Percentiles rank a stretch among this genome's conserved stretches.
Evolutionary conservation across 2,113 vertebrate genomes (phyloP).

Genomic region (Ictalurus furcatus): DNA sequence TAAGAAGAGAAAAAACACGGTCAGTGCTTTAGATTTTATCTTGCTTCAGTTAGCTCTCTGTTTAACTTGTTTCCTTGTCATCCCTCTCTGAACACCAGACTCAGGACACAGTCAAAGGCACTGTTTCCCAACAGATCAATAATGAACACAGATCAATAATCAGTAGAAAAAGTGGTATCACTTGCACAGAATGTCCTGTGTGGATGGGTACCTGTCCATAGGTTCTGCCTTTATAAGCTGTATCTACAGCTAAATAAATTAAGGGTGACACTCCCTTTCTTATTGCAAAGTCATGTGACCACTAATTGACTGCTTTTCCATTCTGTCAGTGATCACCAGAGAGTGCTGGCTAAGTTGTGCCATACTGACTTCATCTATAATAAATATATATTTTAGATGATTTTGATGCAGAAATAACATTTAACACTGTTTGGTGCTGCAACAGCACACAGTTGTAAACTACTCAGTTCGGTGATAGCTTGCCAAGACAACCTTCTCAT

Average conservation of each 20-base stretch:
- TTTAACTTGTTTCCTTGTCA: conserved; percentile 16
- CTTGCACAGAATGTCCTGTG: neutral
- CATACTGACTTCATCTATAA: neutral
- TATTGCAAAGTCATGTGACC: neutral
- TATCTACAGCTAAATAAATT: neutral
- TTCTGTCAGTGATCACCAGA: neutral
- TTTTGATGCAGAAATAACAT: neutral
- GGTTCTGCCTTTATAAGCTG: neutral
- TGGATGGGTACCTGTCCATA: no score
- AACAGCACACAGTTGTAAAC: neutral
- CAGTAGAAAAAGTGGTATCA: neutral
- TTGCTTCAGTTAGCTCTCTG: conserved; percentile 33
- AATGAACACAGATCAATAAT: conserved; percentile 23
- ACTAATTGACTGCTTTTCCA: neutral
- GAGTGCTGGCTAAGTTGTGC: neutral
- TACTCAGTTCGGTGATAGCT: conserved; percentile 4
- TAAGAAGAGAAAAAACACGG: neutral
- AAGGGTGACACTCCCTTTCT: neutral
- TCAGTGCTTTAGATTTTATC: conserved; percentile 20
- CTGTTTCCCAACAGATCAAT: conserved; percentile 3
- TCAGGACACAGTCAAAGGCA: conserved; percentile 12
- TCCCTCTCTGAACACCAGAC: neutral
- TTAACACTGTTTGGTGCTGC: neutral
- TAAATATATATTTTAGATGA: neutral
- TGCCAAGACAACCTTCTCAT: neutral